A percentile compares a stretch with the other conserved stretches of the same genome.
These are phyloP conservation scores for Papilio xuthus DNA, from an alignment of 1,140 invertebrate species.

Conservation along the genomic window DNA sequence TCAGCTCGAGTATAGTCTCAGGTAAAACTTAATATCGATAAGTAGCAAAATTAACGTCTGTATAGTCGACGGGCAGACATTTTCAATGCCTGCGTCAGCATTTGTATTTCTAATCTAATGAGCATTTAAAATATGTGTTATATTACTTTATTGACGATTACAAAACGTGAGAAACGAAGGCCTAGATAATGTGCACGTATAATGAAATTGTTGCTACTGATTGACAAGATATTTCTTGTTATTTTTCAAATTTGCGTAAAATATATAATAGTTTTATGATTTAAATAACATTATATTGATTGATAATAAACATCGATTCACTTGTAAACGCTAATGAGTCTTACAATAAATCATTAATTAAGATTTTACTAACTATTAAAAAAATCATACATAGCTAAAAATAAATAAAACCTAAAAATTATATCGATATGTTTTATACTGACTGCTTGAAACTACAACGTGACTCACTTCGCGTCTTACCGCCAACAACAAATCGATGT, in stretches of 20 bases:
- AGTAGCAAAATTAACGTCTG: neutral
- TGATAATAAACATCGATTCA: neutral
- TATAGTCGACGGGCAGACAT: neutral
- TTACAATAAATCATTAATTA: neutral
- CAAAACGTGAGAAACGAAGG: neutral
- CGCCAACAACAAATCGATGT: slow-evolving; percentile 75
- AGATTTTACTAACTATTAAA: too few relatives aligned
- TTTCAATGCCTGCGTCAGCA: neutral
- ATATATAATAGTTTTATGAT: too few relatives aligned
- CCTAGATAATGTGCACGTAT: neutral
- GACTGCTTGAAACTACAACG: slow-evolving; percentile 58
- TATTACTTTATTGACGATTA: neutral
- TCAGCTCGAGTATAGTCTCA: too few relatives aligned
- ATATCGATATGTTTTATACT: slow-evolving; percentile 61
- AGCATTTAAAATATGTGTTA: neutral
- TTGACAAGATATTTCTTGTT: neutral
- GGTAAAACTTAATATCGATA: slow-evolving; percentile 41
- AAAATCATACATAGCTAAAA: neutral
- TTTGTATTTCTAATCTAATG: neutral
- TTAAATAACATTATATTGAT: too few relatives aligned
- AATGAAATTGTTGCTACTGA: neutral
- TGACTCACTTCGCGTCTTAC: slow-evolving; percentile 78
- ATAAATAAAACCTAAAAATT: neutral
- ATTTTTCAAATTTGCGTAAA: neutral
- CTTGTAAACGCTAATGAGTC: neutral